Percentiles rank a stretch among this genome's conserved stretches.
Conservation (phyloP, 2,888 invertebrate genomes). For the Ormyrus rosae region DNA sequence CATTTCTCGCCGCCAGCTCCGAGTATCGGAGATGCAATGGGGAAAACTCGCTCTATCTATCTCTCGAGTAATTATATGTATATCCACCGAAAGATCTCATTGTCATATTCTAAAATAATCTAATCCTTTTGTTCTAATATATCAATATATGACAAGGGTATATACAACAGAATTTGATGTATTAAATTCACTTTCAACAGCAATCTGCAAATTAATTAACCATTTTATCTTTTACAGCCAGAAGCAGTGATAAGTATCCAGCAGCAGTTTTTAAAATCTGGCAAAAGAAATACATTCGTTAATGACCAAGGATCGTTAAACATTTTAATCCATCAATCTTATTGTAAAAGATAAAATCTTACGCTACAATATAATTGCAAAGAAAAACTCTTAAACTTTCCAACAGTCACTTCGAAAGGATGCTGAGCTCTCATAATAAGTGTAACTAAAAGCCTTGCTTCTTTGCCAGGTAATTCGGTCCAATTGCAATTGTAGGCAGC, state of each 20-base stretch:
- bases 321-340: too few species aligned
- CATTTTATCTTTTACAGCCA: constrained; percentile 51
- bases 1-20: too few species aligned
- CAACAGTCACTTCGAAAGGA: constrained; percentile 65
- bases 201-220: neutral
- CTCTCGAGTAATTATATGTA: too few species aligned
- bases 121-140: too few species aligned
- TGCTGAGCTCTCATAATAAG: constrained; percentile 59
- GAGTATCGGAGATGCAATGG: too few species aligned
- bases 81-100: too few species aligned
- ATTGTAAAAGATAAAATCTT: constrained; percentile 9
- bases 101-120: too few species aligned
- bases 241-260: constrained; percentile 54
- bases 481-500: constrained; percentile 63
- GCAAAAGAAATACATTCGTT: neutral
- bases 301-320: too few species aligned
- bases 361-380: constrained; percentile 64
- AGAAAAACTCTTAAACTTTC: constrained; percentile 66
- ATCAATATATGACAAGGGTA: too few species aligned
- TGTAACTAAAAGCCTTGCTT: constrained; percentile 61
- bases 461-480: constrained; percentile 58
- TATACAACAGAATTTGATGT: too few species aligned
- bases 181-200: too few species aligned
- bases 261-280: constrained; percentile 55
- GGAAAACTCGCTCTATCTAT: too few species aligned